Evolutionary conservation across 1,140 invertebrate genomes (phyloP), one percentile per base, ranked within the genome.

Genomic region (Callitettix versicolor): DNA sequence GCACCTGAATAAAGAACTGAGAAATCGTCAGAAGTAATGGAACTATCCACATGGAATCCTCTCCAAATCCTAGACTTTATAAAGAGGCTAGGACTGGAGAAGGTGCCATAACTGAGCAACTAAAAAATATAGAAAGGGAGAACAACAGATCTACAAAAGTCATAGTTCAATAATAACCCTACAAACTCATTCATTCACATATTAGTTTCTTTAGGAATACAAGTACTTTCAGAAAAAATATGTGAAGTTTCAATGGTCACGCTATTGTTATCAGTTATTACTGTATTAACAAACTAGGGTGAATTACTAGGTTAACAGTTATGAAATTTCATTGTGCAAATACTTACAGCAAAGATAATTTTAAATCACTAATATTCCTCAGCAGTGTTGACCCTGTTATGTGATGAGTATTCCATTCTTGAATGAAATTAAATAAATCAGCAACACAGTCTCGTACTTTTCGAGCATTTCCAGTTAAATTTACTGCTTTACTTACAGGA

Each of bases 341-440:
- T n/a, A 51, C 48, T 51, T 15, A 51, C 48, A 30, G 18, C 18
- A 14, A 38, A 38, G 17, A 21, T 12, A 6, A 36, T 20, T 51
- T 51, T 38, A 26, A 14, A 18, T 15, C 7, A 26, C 22, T 36
- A 36, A 58, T 58, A 34, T 54, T 53, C 14, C 30, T 2, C 33
- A 58, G 43, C 15, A 58, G 34, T 1, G 14, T 11, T n/a, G 44
- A 50, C 11, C 57, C 57, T 1, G 21, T 11, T 12, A 51, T 20
- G 30, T 49, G 46, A 14, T 22, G 34, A 1, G 20, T 44, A 24
- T 58, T 58, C 57, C 57, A 58, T 50, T 58, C 53, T 46, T 58
- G 57, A 41, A 58, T 47, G 17, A 24, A 21, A n/a, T 58, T 58
- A 46, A 43, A 58, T 33, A 58, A 20, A 52, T 58, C 57, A 1